These are phyloP conservation scores for Arenicola marina DNA, from an alignment of 2,888 invertebrate species.

Conservation along the genomic window DNA sequence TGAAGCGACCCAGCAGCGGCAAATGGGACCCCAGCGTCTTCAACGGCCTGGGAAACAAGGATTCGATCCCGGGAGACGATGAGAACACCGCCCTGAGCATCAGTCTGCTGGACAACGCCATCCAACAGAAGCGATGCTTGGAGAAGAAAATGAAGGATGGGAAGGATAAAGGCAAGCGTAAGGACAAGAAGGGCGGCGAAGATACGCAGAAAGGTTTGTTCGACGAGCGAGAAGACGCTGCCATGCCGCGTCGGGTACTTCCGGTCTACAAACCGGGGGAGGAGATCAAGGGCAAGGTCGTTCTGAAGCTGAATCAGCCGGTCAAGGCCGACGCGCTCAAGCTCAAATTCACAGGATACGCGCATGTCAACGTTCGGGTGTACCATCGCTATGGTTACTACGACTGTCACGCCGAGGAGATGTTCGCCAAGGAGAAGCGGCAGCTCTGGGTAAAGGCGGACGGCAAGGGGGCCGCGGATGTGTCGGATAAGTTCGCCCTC, in stretches of 20 bases:
- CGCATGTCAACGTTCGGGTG: neutral
- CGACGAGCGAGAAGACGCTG: neutral
- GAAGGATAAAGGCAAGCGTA: no score
- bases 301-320: neutral
- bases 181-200: neutral
- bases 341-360: neutral
- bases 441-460: neutral
- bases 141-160: no score
- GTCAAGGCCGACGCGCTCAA: neutral
- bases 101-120: neutral
- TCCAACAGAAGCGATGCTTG: neutral
- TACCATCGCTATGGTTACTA: neutral
- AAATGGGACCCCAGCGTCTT: neutral
- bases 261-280: slow-evolving; percentile 2
- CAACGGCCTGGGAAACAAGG: neutral
- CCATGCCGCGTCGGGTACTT: neutral
- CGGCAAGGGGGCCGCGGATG: neutral
- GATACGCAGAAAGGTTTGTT: neutral
- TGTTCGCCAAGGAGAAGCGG: neutral
- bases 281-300: neutral
- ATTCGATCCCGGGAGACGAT: neutral
- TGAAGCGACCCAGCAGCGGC: neutral
- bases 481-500: neutral
- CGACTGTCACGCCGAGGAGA: neutral
- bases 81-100: neutral